Evolutionary conservation across 2,888 invertebrate genomes (phyloP), one percentile per base, ranked within the genome.

Genomic region (Balanococcus diminutus): DNA sequence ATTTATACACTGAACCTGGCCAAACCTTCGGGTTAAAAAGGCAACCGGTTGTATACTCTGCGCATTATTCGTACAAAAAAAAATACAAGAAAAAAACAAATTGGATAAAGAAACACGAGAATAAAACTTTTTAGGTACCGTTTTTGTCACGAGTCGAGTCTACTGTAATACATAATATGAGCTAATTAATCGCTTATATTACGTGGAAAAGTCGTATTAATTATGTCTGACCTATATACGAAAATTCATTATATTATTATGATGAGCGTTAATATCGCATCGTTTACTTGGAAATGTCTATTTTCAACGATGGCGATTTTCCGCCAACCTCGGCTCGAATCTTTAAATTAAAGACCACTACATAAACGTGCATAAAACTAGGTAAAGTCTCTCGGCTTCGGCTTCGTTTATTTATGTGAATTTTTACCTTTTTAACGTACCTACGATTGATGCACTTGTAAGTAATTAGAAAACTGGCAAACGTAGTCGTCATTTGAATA

Each of bases 101-200:
- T 22, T 51, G 56, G 36, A 36, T 46, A 46, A 46, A 46, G 16
- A 46, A 46, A 46, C 46, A 8, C 36, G n/a, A 46, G 46, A 3
- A 46, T 22, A 56, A 56, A 56, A 22, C 56, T 56, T n/a, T n/a
- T n/a, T 56, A 56, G 56, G 56, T 22, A 56, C 22, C 56, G 22
- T 56, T 56, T 56, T 56, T 56, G 56, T 22, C 56, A 56, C 22
- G 56, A 9, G 31, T n/a, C 25, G 16, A 16, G 72, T 72, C 28
- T 72, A 72, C 72, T 56, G 56, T 72, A 72, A 72, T 72, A 72
- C 72, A 72, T 28, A 72, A 72, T 72, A 72, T 72, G 19, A 72
- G 72, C 72, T 72, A 72, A 72, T 72, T 72, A 72, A 72, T 72
- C 72, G 72, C 72, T 56, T n/a, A 25, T 67, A 67, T 67, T 67